Base-by-base conservation (phyloP, 2,113 vertebrate genomes). In the Lagopus leucura region DNA sequence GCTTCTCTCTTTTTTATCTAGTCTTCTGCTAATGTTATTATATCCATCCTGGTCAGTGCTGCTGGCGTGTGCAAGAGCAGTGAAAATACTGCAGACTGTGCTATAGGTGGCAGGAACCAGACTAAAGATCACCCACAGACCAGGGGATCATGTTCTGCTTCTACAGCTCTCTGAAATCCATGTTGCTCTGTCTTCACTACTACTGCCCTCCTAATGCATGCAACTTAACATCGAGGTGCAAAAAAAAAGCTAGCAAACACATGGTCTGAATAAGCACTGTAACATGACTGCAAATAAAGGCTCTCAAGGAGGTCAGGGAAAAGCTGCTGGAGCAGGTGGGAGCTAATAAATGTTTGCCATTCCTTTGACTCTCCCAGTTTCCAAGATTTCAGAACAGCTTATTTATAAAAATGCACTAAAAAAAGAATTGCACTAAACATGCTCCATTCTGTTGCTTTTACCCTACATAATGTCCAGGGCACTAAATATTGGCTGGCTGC, bases 381-480 rank as follows among this genome's bases (percentile, higher is more conserved):
- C 75, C 72, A 93, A 83, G 76, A 86, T 90, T 80, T 14, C 4
- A 55, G 17, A 90, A 42, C 17, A 40, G 40, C 16, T 76, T 74
- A 32, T 30, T 66, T 77, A 73, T 5, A 73, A 73, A 91, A 69
- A 36, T 0, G 0, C 27, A 48, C 27, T 30, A 57, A 57, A 57
- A 57, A 40, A 5, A 5, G 82, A 57, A 11, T 40, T 82, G 40
- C 28, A 71, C 36, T 30, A 66, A 66, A 91, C n/a, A 24, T 25
- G 9, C 36, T 34, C 0, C 0, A 8, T 18, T 86, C 10, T 2
- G 6, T 16, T 60, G 30, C 13, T 40, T 54, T 54, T 83, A 24
- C 13, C 70, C 32, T 20, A 54, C 14, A 10, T 32, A 55, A 84
- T 4, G 13, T 47, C 25, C 32, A 55, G 72, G 21, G 32, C 43